Evolutionary conservation across 2,797 vertebrate genomes (phyloP), one percentile per base, ranked within the genome.

Genomic region (Sparidentex hasta): DNA sequence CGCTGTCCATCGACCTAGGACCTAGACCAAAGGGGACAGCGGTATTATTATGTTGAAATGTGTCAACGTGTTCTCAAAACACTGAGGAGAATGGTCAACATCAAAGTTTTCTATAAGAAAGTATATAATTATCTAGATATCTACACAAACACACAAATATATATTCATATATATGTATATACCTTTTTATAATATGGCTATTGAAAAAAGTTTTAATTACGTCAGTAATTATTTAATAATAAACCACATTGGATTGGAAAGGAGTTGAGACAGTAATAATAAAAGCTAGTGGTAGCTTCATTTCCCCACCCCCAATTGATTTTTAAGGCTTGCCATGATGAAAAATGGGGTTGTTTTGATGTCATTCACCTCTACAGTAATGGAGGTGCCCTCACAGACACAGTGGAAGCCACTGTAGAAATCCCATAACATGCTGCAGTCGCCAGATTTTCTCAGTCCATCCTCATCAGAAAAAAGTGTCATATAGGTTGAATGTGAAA

Each of bases 81-180:
- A 94, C 93, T 88, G 90, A 94, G 93, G 91, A 95, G 92, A 96
- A 95, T 94, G 94, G 90, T 96, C 92, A 95, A 95, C 94, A 95
- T 94, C 90, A 94, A 95, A 89, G 88, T 93, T 95, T 94, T 95
- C 94, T 95, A 95, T 96, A 95, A 94, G 94, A 96, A 96, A 96
- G 95, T 96, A 96, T 95, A 96, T 95, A 91, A 93, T 96, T 91
- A 95, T 96, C 94, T 96, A 95, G 93, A 94, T 96, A 95, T 96
- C 94, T 96, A 96, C 95, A 96, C 95, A 95, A 95, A 96, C 95
- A 95, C 95, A 95, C 94, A 96, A 95, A 96, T 95, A 96, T 95
- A 95, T 95, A 95, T 94, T 92, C 82, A 93, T 94, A 94, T 94
- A 95, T 95, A 93, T 94, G 81, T 95, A 93, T 95, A 95, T 94